Base-by-base conservation (phyloP, 2,113 vertebrate species). In the Haplochromis vanheusdeni region DNA sequence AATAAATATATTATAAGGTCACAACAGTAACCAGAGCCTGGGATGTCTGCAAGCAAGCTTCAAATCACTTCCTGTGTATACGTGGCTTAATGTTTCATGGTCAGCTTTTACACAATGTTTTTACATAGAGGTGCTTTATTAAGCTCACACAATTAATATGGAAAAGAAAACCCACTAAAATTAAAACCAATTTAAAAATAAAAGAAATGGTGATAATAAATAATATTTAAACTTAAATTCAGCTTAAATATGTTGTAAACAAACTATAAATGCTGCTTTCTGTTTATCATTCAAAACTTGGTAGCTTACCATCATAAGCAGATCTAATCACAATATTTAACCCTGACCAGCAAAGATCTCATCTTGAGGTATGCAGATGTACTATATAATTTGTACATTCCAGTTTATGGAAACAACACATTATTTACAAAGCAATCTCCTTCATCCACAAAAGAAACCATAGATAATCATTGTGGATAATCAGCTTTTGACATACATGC, bases 381-480 rank as follows among this genome's bases (percentile, higher is more conserved):
- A 21, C 21, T 21, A 23, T 40, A 70, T 73, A 23, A 73, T 45
- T 45, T 73, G 37, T 26, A 42, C 7, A 28, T 73, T 26, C 9
- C 21, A 73, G 14, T 28, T 45, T 73, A 28, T 28, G 21, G 68
- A 45, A 73, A 73, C 14, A 73, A 47, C 21, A 73, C 14, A 19
- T 75, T 75, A 45, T 75, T 28, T 45, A 75, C 40, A 47, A 75
- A 75, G 9, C 40, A 47, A 6, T 47, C 21, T 28, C 14, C 23
- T 75, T 83, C 14, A 28, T 45, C 79, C 62, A 37, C 23, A 56
- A 13, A 54, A 11, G 17, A 23, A 81, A 21, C 62, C 51, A 68
- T 51, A 65, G 33, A 21, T 37, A 65, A 65, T 82, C 55, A 89
- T 70, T 84, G 23, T 42, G 79, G 37, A 35, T 82, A 80, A 40